Evolutionary conservation across 2,888 invertebrate genomes (phyloP).

Genomic region (Diplolepis rosae): DNA sequence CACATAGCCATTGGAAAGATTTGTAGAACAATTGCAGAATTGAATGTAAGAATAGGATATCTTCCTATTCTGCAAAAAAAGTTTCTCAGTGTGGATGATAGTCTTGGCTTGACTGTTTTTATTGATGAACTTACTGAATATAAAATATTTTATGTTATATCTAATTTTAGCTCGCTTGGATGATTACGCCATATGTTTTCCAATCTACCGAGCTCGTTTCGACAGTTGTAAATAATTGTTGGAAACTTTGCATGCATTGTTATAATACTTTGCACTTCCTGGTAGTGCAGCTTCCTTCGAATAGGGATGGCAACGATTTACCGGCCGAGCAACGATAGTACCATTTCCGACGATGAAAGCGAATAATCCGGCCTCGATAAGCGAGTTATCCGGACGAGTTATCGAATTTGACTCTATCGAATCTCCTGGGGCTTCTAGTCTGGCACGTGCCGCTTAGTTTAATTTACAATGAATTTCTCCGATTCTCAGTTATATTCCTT

Average conservation of each 20-base stretch:
- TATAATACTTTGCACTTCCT: not conserved
- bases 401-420: conserved; percentile 39
- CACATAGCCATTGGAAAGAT: too few relatives aligned
- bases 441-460: conserved; percentile 34
- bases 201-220: not conserved
- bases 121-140: too few relatives aligned
- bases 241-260: conserved; percentile 8
- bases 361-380: conserved; percentile 52
- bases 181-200: not conserved
- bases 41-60: too few relatives aligned
- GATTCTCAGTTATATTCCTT: conserved; percentile 12
- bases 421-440: conserved; percentile 20
- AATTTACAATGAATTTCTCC: conserved; percentile 23
- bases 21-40: too few relatives aligned
- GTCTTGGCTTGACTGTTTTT: too few relatives aligned
- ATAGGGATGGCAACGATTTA: conserved; percentile 39
- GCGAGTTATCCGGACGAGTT: conserved; percentile 60
- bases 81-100: too few relatives aligned
- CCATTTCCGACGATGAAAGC: conserved; percentile 50
- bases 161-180: not conserved
- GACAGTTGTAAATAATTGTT: conserved; percentile 20
- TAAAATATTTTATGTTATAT: too few relatives aligned
- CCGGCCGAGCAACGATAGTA: conserved; percentile 41
- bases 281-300: conserved; percentile 14
- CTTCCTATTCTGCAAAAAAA: too few relatives aligned